A percentile compares a stretch with the other conserved stretches of the same genome.
Conservation (phyloP, 2,797 vertebrate species). For the Psittacula echo region DNA sequence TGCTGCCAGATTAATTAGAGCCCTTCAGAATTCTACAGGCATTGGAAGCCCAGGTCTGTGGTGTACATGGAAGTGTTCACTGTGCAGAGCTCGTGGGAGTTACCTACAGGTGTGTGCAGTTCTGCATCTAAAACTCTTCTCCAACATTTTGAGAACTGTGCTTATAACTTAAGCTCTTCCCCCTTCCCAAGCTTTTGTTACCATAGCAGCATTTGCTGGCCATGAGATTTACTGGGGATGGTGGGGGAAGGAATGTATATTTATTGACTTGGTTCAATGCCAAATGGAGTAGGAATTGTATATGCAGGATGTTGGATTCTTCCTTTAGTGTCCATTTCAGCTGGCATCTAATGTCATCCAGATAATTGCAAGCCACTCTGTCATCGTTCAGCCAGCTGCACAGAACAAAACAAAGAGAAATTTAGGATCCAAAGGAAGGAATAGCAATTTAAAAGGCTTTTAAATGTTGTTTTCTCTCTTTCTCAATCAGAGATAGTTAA, state of each 20-base stretch:
- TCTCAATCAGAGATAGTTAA: conserved; percentile 77
- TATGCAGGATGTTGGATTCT: conserved; percentile 72
- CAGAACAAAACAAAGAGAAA: conserved; percentile 79
- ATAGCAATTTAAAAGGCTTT: conserved; percentile 79
- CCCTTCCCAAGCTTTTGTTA: conserved; percentile 51
- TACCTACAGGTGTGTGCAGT: background rate
- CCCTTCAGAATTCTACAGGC: conserved; percentile 47
- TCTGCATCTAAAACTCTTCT: conserved; percentile 51
- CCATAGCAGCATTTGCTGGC: conserved; percentile 71
- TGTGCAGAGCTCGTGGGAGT: conserved; percentile 24
- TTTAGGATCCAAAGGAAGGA: conserved; percentile 72
- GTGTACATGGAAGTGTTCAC: conserved; percentile 10
- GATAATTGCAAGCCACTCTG: conserved; percentile 77
- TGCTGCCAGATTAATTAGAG: conserved; percentile 55
- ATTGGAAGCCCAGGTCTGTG: background rate
- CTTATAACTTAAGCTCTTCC: conserved; percentile 35
- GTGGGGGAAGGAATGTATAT: conserved; percentile 45
- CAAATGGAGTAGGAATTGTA: conserved; percentile 75
- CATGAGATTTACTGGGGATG: conserved; percentile 56
- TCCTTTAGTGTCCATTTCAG: conserved; percentile 83
- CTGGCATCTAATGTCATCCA: conserved; percentile 76
- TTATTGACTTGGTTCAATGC: conserved; percentile 75
- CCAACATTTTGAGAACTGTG: conserved; percentile 61
- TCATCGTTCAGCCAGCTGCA: conserved; percentile 79
- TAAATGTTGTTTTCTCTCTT: conserved; percentile 81